Evolutionary conservation across 2,888 invertebrate genomes (phyloP).

Genomic region (Caenorhabditis sulstoni): DNA sequence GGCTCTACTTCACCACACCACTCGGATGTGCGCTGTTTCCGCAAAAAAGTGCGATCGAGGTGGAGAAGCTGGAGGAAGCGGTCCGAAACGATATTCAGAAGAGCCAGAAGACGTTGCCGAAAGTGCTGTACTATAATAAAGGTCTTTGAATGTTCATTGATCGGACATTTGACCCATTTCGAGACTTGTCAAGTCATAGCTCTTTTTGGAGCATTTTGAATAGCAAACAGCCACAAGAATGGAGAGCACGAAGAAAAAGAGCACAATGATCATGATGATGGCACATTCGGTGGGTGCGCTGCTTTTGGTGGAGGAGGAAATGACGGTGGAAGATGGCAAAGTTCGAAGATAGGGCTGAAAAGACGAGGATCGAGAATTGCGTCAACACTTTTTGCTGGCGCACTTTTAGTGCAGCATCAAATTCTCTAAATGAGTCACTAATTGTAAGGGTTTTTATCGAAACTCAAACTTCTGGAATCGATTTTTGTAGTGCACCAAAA

Average conservation of each 20-base stretch:
- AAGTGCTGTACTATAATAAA: conserved; percentile 90
- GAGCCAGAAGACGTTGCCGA: conserved; percentile 80
- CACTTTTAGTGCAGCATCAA: no score
- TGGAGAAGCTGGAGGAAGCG: conserved; percentile 85
- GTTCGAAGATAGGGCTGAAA: background rate
- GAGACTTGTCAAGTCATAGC: no score
- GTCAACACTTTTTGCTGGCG: no score
- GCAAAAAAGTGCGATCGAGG: conserved; percentile 85
- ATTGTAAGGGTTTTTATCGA: no score
- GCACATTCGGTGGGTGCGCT: background rate
- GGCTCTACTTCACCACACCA: conserved; percentile 93
- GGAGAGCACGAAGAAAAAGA: background rate
- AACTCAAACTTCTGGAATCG: no score
- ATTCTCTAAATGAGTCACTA: no score
- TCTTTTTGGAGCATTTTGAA: no score
- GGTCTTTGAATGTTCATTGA: conserved; percentile 89
- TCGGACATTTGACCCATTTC: no score
- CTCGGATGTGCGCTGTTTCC: conserved; percentile 95
- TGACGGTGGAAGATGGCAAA: background rate
- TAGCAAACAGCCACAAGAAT: background rate
- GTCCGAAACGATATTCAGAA: conserved; percentile 85
- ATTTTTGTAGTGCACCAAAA: no score
- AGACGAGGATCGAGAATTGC: no score
- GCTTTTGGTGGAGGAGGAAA: background rate
- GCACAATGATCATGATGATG: background rate